Evolutionary conservation across 2,888 invertebrate species (phyloP).

Genomic region (Aphodius sticticus): DNA sequence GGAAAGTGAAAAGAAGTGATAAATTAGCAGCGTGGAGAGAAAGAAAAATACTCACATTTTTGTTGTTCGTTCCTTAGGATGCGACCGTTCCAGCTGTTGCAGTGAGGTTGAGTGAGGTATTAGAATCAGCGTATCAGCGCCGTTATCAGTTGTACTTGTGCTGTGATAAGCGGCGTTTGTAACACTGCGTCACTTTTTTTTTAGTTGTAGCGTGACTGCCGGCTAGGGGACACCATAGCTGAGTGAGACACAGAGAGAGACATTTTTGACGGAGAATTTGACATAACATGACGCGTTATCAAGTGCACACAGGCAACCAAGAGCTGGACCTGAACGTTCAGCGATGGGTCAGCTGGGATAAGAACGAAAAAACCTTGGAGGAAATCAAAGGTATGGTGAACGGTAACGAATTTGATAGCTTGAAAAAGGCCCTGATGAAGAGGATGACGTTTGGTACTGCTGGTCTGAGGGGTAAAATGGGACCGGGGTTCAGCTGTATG

Average conservation of each 20-base stretch:
- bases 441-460: conserved; percentile 92
- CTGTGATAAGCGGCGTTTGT: neutral
- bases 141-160: too few relatives aligned
- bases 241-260: neutral
- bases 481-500: conserved; percentile 91
- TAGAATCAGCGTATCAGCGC: too few relatives aligned
- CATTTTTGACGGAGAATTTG: neutral
- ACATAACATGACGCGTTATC: conserved; percentile 20
- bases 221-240: neutral
- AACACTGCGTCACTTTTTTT: neutral
- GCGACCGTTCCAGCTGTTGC: neutral
- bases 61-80: neutral
- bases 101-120: neutral
- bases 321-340: conserved; percentile 72
- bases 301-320: conserved; percentile 59
- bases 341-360: conserved; percentile 80
- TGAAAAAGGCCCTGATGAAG: conserved; percentile 71
- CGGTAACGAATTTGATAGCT: conserved; percentile 64
- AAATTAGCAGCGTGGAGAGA: neutral
- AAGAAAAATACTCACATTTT: neutral
- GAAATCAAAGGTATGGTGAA: conserved; percentile 69
- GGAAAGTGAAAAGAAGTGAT: too few relatives aligned
- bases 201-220: neutral
- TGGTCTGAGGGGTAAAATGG: conserved; percentile 92
- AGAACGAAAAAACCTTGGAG: conserved; percentile 70